Evolutionary conservation across 2,888 invertebrate genomes (phyloP).

Genomic region (Watsonalla binaria): DNA sequence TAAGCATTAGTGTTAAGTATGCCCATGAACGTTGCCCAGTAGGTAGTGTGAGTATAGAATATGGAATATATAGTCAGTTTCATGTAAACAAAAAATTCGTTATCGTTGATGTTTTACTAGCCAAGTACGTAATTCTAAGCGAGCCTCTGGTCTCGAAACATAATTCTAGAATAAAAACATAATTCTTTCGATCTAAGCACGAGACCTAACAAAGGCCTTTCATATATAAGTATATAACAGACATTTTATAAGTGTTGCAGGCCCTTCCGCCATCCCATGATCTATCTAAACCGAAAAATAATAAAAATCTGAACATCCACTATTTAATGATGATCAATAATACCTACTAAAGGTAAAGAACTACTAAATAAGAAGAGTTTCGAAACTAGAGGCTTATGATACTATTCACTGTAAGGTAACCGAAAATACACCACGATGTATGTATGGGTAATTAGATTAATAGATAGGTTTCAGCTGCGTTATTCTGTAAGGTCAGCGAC

Average conservation of each 20-base stretch:
- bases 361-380: background rate
- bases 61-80: constrained; percentile 18
- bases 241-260: too few relatives aligned
- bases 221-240: too few relatives aligned
- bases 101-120: constrained; percentile 34
- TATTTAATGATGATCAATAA: too few relatives aligned
- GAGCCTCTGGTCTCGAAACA: constrained; percentile 26
- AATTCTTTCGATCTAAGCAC: background rate
- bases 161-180: constrained; percentile 10
- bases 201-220: too few relatives aligned
- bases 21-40: background rate
- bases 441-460: constrained; percentile 12
- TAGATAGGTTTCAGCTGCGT: too few relatives aligned
- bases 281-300: too few relatives aligned
- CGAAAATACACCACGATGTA: constrained; percentile 67
- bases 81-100: constrained; percentile 26
- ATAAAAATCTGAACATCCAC: too few relatives aligned
- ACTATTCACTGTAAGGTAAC: constrained; percentile 74
- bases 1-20: too few relatives aligned
- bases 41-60: constrained; percentile 4
- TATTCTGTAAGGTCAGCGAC: too few relatives aligned
- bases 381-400: background rate
- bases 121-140: constrained; percentile 19
- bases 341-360: too few relatives aligned
- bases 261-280: too few relatives aligned